A percentile compares a stretch with the other conserved stretches of the same genome.
Conservation (phyloP, 2,113 vertebrate species). For the Bettongia penicillata region DNA sequence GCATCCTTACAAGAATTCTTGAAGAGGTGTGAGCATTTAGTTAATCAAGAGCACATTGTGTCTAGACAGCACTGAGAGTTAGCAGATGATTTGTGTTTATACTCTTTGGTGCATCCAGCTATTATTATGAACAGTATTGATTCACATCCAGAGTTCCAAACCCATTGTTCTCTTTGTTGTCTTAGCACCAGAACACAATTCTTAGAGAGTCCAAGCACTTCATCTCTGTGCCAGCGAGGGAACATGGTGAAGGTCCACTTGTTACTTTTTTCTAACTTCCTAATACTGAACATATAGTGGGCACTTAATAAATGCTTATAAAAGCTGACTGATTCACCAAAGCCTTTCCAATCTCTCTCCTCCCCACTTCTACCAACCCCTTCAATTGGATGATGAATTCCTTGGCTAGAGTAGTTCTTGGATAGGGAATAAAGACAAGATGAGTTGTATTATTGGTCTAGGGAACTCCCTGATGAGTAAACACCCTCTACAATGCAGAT, state of each 20-base stretch:
- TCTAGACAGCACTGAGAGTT: conserved; percentile 76
- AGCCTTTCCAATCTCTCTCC: background rate
- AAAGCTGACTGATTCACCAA: background rate
- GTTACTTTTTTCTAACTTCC: background rate
- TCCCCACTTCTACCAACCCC: background rate
- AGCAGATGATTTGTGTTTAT: conserved; percentile 64
- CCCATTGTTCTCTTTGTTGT: background rate
- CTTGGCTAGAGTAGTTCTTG: background rate
- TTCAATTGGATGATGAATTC: background rate
- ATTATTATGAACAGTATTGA: conserved; percentile 12
- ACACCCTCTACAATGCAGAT: background rate
- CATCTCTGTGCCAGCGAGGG: background rate
- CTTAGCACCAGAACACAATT: background rate
- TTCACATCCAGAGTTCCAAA: background rate
- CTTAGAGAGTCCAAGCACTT: background rate
- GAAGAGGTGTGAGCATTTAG: conserved; percentile 70
- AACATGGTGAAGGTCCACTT: background rate
- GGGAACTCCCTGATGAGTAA: background rate
- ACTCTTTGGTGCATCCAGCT: conserved; percentile 48
- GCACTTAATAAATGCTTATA: background rate
- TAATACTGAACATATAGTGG: background rate
- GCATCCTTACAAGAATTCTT: conserved; percentile 41
- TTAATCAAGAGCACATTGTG: conserved; percentile 62
- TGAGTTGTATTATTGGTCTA: background rate
- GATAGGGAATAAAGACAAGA: background rate